Percentiles rank a stretch among this genome's conserved stretches.
These are phyloP conservation scores for Manduca sexta DNA, from an alignment of 1,140 invertebrate genomes.

Conservation along the genomic window DNA sequence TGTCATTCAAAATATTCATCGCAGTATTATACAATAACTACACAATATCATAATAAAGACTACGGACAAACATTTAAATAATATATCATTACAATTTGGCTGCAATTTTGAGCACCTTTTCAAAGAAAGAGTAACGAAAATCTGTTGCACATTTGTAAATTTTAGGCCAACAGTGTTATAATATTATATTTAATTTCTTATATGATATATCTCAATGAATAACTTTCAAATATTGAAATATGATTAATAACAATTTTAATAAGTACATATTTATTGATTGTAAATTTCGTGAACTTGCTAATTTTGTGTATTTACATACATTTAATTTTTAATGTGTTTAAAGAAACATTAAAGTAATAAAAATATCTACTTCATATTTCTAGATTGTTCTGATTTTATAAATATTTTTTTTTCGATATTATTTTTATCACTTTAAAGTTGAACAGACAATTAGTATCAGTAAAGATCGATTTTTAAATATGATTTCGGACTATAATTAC, in stretches of 20 bases:
- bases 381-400: too few relatives aligned
- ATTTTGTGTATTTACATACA: too few relatives aligned
- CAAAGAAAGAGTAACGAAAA: not conserved
- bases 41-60: not conserved
- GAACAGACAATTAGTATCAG: too few relatives aligned
- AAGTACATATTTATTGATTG: not conserved
- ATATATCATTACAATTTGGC: conserved; percentile 29
- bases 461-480: too few relatives aligned
- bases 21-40: not conserved
- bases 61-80: not conserved
- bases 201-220: not conserved
- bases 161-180: conserved; percentile 10
- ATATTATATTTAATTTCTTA: not conserved
- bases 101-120: conserved; percentile 22
- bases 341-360: too few relatives aligned
- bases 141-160: too few relatives aligned
- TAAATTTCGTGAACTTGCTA: not conserved
- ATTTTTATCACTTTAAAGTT: too few relatives aligned
- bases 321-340: too few relatives aligned
- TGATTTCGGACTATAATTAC: too few relatives aligned
- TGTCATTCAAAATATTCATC: too few relatives aligned
- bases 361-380: too few relatives aligned
- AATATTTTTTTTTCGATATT: too few relatives aligned
- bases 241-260: conserved; percentile 6
- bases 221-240: conserved; percentile 6